phyloP scores from a whole-genome alignment of 1,140 invertebrate species.

The Periplaneta americana region DNA sequence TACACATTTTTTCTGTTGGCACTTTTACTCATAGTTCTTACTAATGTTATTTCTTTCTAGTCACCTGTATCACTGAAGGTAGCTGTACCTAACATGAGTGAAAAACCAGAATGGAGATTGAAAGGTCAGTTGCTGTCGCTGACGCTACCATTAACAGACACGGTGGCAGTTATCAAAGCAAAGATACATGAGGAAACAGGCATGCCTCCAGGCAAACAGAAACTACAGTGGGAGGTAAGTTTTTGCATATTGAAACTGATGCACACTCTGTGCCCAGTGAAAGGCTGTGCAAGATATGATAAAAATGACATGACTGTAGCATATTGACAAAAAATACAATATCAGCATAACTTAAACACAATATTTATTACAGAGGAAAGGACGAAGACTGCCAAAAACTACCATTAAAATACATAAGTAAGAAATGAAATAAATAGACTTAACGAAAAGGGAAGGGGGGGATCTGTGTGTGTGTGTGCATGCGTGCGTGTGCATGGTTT shows the following conservation, averaged over 20 bases:
- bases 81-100: constrained; percentile 67
- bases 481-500: too few relatives aligned
- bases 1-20: too few relatives aligned
- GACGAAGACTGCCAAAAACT: too few relatives aligned
- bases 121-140: constrained; percentile 84
- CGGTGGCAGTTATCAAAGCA: constrained; percentile 80
- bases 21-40: background rate
- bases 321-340: too few relatives aligned
- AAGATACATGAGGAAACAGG: constrained; percentile 84
- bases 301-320: too few relatives aligned
- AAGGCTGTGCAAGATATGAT: too few relatives aligned
- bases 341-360: too few relatives aligned
- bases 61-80: constrained; percentile 74
- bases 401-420: too few relatives aligned
- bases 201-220: constrained; percentile 97
- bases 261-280: background rate
- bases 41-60: constrained; percentile 30
- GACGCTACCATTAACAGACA: constrained; percentile 72
- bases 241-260: background rate
- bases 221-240: constrained; percentile 80
- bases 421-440: too few relatives aligned
- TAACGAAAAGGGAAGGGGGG: too few relatives aligned
- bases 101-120: constrained; percentile 95
- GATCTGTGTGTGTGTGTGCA: too few relatives aligned
- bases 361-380: too few relatives aligned